Percentiles rank a stretch among this genome's conserved stretches.
Evolutionary conservation across 2,113 vertebrate genomes (phyloP).

Genomic region (Lutjanus erythropterus): DNA sequence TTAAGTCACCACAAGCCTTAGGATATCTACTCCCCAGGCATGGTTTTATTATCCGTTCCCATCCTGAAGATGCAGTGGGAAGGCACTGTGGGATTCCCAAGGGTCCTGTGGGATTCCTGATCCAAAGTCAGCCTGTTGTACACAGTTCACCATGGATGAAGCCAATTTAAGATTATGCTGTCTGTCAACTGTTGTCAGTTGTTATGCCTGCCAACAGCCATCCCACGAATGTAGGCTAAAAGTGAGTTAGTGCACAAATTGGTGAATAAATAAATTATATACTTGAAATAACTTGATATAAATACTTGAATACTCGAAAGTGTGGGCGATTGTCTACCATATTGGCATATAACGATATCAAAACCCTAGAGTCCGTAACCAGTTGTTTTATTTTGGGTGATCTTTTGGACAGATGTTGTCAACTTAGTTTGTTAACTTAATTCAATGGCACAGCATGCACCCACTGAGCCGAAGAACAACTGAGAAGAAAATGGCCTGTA

Average conservation of each 20-base stretch:
- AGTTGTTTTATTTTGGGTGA: too few relatives aligned
- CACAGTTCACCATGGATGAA: constrained; percentile 1
- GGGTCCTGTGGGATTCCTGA: constrained; percentile 17
- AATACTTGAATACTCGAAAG: too few relatives aligned
- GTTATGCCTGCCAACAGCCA: neutral
- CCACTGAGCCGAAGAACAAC: too few relatives aligned
- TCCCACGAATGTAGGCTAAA: neutral
- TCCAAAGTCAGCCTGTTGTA: neutral
- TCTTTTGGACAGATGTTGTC: too few relatives aligned
- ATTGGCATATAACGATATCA: too few relatives aligned
- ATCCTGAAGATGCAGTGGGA: constrained; percentile 27
- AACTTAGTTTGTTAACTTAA: too few relatives aligned
- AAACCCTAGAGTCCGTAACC: too few relatives aligned
- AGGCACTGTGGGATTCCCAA: neutral
- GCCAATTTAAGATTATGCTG: neutral
- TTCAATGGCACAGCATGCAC: too few relatives aligned
- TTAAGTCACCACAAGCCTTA: neutral
- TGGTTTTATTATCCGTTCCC: constrained; percentile 5
- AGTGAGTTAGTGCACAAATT: neutral
- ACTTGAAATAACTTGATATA: too few relatives aligned
- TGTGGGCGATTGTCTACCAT: too few relatives aligned
- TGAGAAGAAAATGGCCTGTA: too few relatives aligned
- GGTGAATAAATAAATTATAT: neutral
- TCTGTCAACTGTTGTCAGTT: neutral
- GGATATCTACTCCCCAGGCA: constrained; percentile 7